Evolutionary conservation across 1,140 invertebrate species (phyloP), one percentile per base, ranked within the genome.

Genomic region (Neodiprion pinetum): DNA sequence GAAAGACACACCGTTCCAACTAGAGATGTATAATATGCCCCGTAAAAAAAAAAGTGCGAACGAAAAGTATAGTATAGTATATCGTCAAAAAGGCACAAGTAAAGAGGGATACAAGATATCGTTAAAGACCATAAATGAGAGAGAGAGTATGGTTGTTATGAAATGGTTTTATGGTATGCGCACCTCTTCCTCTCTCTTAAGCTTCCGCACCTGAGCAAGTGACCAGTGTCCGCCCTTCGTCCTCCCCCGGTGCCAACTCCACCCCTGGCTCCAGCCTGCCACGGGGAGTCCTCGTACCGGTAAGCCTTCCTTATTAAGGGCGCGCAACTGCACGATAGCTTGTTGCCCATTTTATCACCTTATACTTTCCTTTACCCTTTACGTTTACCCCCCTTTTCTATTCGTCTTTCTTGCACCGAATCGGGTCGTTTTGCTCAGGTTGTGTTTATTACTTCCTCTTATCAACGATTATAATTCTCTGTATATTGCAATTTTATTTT

Each of bases 291-390:
- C 87, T 98, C 96, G 87, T 97, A 96, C 85, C 96, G 93, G 91
- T 98, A 98, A 81, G 94, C 95, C 90, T 97, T 97, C 90, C 96
- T 93, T 85, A 97, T 94, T 81, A 98, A 91, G 76, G 97, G 97
- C 80, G 96, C 96, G 90, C 97, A 98, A 81, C 95, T 97, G 90
- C 96, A 97, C 86, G 95, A 96, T 83, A 98, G 90, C 91, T 98
- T 98, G 91, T 98, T 98, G 88, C 97, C 96, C 96, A 98, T 98
- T 83, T 85, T 88, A 76, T 76, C 73, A 28, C 48, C 73, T 53
- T n/a, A 61, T 14, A 61, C n/a, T 7, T 61, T 61, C n/a, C 11
- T 61, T 61, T 61, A 40, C 28, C 28, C 28, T 7, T 40, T 40
- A 74, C 77, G 21, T 74, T 61, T 72, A 28, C 72, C 53, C 50